Base-by-base conservation (phyloP, 37 sponge, comb jelly and placozoan genomes). In the Hexactinellida sp. region DNA sequence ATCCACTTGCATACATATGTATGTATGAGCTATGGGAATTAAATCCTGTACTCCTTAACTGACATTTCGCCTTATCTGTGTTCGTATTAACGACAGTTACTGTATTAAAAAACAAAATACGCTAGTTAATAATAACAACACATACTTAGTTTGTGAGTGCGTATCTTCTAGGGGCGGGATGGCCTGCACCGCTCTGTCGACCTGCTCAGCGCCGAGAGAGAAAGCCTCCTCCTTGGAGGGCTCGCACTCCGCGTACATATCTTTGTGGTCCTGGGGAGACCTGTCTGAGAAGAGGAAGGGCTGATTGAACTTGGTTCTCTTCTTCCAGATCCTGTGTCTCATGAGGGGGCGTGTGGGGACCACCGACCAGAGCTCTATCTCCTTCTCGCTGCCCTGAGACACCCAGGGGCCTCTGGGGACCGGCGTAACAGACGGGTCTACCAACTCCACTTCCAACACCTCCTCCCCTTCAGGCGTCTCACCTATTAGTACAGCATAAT, bases 381-480 rank as follows among this genome's bases (percentile, higher is more conserved):
- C 99, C 23, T 54, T 71, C 25, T 98, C 99, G 41, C 93, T 92
- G 36, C 94, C 94, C 13, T 87, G 91, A 84, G 88, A 90, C 37
- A 84, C 87, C 99, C 99, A 98, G 25, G 90, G 87, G 54, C 87
- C 90, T 83, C 39, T 90, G 24, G 95, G 93, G 36, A 63, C 87
- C 28, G 98, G 95, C 5, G 95, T 97, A 25, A 24, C 38, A 0
- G 93, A 93, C 13, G 92, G 82, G 36, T 86, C 87, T 36, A 90
- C 89, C 0, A 87, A 89, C 51, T 92, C 94, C 23, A 94, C 94
- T 36, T 92, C 93, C 38, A 55, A 90, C 23, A 54, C 89, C 37
- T 76, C 89, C 39, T 76, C 92, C 32, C 82, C 88, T 35, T 54
- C 89, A n/a, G 90, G 89, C 32, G 89, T 89, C 89, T 91, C 55